Evolutionary conservation across 2,797 vertebrate genomes (phyloP).

Genomic region (Lacerta viridis): DNA sequence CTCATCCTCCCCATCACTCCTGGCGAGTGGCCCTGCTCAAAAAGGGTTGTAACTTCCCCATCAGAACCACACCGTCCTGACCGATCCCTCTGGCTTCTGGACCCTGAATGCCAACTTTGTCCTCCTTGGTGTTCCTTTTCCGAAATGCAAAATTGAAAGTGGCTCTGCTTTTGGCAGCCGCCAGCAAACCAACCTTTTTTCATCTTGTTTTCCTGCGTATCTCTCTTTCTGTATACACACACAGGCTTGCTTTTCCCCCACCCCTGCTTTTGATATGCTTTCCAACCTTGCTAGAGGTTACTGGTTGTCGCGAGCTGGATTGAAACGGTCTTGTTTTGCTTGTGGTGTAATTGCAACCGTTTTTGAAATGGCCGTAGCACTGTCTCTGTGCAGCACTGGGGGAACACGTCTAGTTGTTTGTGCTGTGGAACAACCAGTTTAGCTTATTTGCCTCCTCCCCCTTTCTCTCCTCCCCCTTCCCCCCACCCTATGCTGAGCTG

Average conservation of each 20-base stretch:
- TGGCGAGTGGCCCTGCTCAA: conserved; percentile 65
- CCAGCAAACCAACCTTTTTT: conserved; percentile 50
- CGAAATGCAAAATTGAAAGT: conserved; percentile 36
- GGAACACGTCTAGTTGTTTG: conserved; percentile 11
- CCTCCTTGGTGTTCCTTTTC: conserved; percentile 29
- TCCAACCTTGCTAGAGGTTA: conserved; percentile 34
- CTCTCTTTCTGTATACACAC: background rate
- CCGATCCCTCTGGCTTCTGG: conserved; percentile 14
- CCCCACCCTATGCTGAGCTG: conserved; percentile 2
- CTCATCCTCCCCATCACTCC: conserved; percentile 58
- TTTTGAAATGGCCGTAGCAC: conserved; percentile 67
- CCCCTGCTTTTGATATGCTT: conserved; percentile 39
- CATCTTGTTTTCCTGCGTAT: conserved; percentile 31
- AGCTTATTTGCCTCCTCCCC: background rate
- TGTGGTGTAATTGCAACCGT: conserved; percentile 53
- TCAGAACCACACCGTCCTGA: conserved; percentile 2
- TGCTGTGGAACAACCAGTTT: background rate
- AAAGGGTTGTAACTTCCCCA: conserved; percentile 71
- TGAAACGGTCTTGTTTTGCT: conserved; percentile 40
- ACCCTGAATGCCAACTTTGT: conserved; percentile 45
- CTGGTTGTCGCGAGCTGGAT: conserved; percentile 37
- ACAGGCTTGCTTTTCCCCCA: conserved; percentile 39
- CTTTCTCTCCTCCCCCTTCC: background rate
- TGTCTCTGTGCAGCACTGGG: conserved; percentile 51
- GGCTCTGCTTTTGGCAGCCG: conserved; percentile 51